These are phyloP conservation scores for Noctua comes DNA, from an alignment of 2,888 invertebrate species.

Conservation along the genomic window DNA sequence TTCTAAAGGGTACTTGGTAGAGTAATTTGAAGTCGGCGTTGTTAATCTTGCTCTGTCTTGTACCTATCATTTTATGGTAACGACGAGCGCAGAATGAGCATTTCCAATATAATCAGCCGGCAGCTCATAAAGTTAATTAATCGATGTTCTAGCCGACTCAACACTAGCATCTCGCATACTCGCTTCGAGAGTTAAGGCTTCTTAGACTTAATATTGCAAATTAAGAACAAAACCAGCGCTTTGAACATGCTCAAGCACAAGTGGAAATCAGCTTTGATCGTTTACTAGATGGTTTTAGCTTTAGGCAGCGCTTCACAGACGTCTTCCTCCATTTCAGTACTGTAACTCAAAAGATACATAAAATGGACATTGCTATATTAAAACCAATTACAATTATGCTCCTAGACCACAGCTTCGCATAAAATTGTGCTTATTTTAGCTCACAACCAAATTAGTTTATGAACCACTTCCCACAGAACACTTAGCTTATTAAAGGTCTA, in stretches of 20 bases:
- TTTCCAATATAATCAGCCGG: conserved; percentile 72
- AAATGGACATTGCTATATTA: conserved; percentile 22
- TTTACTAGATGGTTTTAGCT: conserved; percentile 27
- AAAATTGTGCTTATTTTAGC: conserved; percentile 34
- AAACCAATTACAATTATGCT: conserved; percentile 30
- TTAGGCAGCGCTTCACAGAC: background rate
- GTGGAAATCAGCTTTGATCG: conserved; percentile 53
- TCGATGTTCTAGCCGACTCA: conserved; percentile 58
- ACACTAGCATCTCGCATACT: conserved; percentile 39
- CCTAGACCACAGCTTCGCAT: conserved; percentile 13
- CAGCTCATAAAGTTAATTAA: conserved; percentile 78
- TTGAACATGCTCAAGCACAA: conserved; percentile 44
- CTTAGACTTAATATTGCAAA: conserved; percentile 32
- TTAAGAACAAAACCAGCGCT: conserved; percentile 47
- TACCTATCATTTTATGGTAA: conserved; percentile 18
- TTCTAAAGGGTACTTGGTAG: conserved; percentile 8
- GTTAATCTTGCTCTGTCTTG: conserved; percentile 13
- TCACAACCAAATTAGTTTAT: conserved; percentile 46
- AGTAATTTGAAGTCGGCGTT: conserved; percentile 18
- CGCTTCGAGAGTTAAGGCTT: conserved; percentile 13
- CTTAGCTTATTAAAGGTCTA: conserved; percentile 52
- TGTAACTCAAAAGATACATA: conserved; percentile 14
- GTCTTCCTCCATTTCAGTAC: conserved; percentile 5
- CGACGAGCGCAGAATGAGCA: conserved; percentile 36
- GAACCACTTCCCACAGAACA: conserved; percentile 59